Evolutionary conservation across 2,888 invertebrate genomes (phyloP).

Genomic region (Nemotelus nigrinus): DNA sequence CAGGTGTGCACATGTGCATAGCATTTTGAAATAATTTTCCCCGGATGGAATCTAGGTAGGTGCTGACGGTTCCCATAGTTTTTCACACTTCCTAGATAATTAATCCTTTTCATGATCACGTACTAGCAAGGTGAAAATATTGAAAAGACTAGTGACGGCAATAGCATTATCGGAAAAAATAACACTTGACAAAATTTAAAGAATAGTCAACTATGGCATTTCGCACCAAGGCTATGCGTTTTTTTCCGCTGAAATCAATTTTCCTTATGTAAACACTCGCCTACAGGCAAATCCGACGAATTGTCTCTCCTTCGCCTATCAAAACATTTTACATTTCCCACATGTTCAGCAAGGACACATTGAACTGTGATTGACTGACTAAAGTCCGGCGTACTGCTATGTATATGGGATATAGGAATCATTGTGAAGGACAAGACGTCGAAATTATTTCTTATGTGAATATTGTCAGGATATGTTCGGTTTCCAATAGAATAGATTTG

Average conservation of each 20-base stretch:
- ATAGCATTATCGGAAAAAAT: constrained; percentile 32
- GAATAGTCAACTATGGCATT: constrained; percentile 23
- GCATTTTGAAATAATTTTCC: no score
- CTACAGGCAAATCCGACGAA: constrained; percentile 34
- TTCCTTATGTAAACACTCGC: constrained; percentile 46
- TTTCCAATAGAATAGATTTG: constrained; percentile 27
- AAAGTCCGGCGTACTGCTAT: neutral
- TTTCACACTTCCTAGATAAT: no score
- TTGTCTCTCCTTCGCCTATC: constrained; percentile 43
- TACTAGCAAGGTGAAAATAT: neutral
- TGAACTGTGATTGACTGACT: constrained; percentile 26
- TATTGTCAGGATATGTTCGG: neutral
- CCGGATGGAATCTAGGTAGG: no score
- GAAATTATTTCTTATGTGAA: constrained; percentile 6
- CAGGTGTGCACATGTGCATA: no score
- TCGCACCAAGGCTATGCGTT: neutral
- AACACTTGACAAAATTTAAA: constrained; percentile 28
- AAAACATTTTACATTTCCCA: constrained; percentile 42
- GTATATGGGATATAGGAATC: neutral
- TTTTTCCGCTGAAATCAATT: constrained; percentile 41
- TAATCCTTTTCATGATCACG: no score
- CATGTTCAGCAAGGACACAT: constrained; percentile 23
- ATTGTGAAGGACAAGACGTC: neutral
- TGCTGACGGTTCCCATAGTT: no score
- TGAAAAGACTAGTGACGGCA: constrained; percentile 23